Evolutionary conservation across 2,113 vertebrate genomes (phyloP), one percentile per base, ranked within the genome.

Genomic region (Scopus umbretta): DNA sequence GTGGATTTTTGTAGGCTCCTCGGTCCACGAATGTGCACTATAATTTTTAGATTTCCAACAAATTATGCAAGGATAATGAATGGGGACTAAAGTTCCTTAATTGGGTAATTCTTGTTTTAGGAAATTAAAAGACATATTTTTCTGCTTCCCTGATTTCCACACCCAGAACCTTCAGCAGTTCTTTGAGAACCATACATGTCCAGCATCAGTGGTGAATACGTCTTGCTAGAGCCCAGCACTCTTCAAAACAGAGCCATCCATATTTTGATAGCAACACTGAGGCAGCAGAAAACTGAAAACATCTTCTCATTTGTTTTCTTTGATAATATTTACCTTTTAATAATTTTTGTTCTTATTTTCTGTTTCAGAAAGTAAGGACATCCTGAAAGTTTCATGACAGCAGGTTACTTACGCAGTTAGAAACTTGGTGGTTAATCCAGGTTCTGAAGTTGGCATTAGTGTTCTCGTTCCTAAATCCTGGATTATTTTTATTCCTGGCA

Each of bases 51-150:
- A 42, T 75, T 84, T 3, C 23, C 5, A 23, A 32, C 1, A 75
- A 84, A 34, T 25, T 56, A 36, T 17, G 10, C 21, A 81, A 49
- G 11, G 22, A 40, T 13, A 45, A 15, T 62, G 16, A 94, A 49
- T 0, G 0, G 43, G 18, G 11, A 13, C 18, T 81, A 67, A 65
- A 5, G 3, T 47, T 90, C 15, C 34, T 49, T n/a, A 73, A 45
- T 4, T 79, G 15, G 3, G 2, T 42, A 75, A 38, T 13, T 82
- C 16, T 53, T 73, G 2, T 3, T 47, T 90, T 56, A 68, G 42
- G 22, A 81, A 85, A 30, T 30, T 14, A 72, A 79, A 75, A 82
- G 11, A 23, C 11, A 8, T 29, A 16, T 67, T 88, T 94, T 94
- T 90, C 63, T 88, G 11, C 65, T 90, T 40, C 73, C 34, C 30